Percentiles rank a stretch among this genome's conserved stretches.
Conservation (phyloP, 92 coral and sea anemone species). For the Zoanthus sociatus region DNA sequence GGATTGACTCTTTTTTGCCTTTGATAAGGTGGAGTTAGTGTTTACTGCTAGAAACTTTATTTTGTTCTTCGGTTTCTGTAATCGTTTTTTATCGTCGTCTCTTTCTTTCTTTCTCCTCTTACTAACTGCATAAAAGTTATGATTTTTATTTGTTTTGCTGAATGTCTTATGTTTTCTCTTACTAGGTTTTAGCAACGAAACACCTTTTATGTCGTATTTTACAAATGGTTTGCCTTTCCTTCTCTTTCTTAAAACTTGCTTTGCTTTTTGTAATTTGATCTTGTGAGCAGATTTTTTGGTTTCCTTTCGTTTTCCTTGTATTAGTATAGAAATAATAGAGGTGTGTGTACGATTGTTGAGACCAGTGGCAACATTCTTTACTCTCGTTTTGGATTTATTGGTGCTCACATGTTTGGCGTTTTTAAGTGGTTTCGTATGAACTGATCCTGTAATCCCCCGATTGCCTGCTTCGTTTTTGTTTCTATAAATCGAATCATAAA, state of each 20-base stretch:
- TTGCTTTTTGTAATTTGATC: neutral
- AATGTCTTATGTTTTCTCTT: neutral
- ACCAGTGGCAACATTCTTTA: neutral
- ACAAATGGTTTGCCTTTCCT: neutral
- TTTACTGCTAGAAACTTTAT: neutral
- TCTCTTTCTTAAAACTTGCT: neutral
- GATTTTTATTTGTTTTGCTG: neutral
- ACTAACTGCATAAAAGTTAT: neutral
- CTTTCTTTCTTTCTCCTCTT: neutral
- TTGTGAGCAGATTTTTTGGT: neutral
- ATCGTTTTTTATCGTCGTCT: neutral
- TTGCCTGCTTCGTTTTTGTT: neutral
- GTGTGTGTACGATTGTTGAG: neutral
- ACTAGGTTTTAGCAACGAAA: neutral
- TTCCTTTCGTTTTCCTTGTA: neutral
- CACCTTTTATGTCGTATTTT: neutral
- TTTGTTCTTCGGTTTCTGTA: neutral
- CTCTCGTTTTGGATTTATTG: neutral
- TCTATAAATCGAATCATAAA: slow-evolving; percentile 15
- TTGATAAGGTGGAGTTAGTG: neutral
- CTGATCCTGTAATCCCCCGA: neutral
- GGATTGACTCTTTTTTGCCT: neutral
- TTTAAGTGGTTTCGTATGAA: neutral
- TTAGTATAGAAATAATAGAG: neutral
- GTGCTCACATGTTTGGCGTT: neutral